Evolutionary conservation across 2,888 invertebrate genomes (phyloP), one percentile per base, ranked within the genome.

Genomic region (Polymixis lichenea): DNA sequence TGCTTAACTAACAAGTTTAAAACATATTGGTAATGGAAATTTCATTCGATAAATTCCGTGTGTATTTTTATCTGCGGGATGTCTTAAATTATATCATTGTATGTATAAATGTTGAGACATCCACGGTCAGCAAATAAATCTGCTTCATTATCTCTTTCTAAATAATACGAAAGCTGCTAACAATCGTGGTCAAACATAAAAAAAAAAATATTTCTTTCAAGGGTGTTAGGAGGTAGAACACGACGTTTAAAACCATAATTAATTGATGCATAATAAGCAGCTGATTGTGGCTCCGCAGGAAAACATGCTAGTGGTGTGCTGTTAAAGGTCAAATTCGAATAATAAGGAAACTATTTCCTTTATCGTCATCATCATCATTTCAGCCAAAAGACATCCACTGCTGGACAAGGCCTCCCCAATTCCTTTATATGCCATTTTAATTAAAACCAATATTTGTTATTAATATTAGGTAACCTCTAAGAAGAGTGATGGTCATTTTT

Each of bases 221-320:
- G 38, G 19, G 3, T 17, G 11, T 28, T 38, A n/a, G 19, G 5
- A 32, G 32, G 15, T 25, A 53, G 11, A 67, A 66, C 22, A 66
- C 25, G 19, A 6, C 19, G 22, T 53, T n/a, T 22, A 60, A 58
- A 56, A 25, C 19, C 43, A 25, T 22, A 15, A 69, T 43, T 22
- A 25, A 43, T 4, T 38, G 11, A 38, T 69, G 11, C 46, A 32
- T n/a, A 32, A 7, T 32, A 49, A 28, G 25, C 22, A 22, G 51
- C 15, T 53, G 17, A 25, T 38, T 67, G 68, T 25, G 25, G n/a
- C n/a, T n/a, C n/a, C 17, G 32, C 25, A 43, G 68, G 17, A 53
- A 71, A 68, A 72, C 7, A 25, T 22, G 22, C 25, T 25, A 38
- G 28, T 32, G 6, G 46, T 69, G 17, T 70, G 19, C 46, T 70